Evolutionary conservation across 2,113 vertebrate species (phyloP), one percentile per base, ranked within the genome.

Genomic region (Rostratula benghalensis): DNA sequence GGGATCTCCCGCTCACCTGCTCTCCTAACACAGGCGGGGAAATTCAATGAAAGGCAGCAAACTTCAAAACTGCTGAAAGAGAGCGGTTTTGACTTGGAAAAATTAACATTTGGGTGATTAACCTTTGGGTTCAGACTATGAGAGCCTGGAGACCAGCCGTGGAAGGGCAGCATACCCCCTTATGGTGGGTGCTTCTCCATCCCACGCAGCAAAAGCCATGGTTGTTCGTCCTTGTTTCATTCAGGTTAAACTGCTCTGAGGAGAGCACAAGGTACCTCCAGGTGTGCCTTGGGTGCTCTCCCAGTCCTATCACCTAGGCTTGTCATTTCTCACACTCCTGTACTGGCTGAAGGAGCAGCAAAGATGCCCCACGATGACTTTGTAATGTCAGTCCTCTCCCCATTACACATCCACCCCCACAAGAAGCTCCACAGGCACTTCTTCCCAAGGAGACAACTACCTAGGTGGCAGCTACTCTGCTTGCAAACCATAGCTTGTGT

Each of bases 1-100:
- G 74, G 94, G 92, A 93, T 94, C 91, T 82, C 91, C 91, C 6
- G 24, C 89, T 97, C 95, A 96, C 94, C 96, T 95, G 93, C 96
- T 84, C 74, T 82, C 86, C 81, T 48, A 85, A 73, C 61, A 24
- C 65, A 73, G 57, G 37, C 65, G 1, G 54, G 81, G 81, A 82
- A 93, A 89, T 91, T 94, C 89, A 95, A 54, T 94, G 89, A 96
- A 96, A 96, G 91, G 89, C 91, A 96, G 81, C 41, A 73, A 94
- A 94, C 31, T 73, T 91, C 93, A 82, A 84, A 90, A 92, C 60
- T 82, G 9, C 50, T 57, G 76, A 82, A 94, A 93, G 77, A 83
- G 71, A 90, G 68, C 0, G 10, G 76, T 75, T 92, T 93, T 96
- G 90, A 95, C 80, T 94, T 57, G 69, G 91, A 43, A 53, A 78